Evolutionary conservation across 2,797 vertebrate genomes (phyloP), one percentile per base, ranked within the genome.

Genomic region (Pteronotus mesoamericanus): DNA sequence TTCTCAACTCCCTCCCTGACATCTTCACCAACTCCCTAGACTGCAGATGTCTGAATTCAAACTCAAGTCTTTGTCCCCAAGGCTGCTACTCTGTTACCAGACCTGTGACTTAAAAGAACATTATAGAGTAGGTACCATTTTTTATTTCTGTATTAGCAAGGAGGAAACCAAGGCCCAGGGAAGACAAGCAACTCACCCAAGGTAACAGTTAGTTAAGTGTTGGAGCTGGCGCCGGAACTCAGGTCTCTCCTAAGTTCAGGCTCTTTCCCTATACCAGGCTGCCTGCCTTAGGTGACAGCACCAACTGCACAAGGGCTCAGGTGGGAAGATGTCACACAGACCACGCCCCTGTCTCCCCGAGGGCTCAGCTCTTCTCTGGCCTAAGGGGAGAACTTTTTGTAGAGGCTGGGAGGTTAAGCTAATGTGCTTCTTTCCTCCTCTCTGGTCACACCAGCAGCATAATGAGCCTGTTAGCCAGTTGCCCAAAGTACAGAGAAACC

Each of bases 401-500:
- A 96, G 96, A 97, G 96, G 97, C 92, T 96, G 97, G 94, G 97
- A 94, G 92, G 97, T 97, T 97, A 97, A 96, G 95, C 85, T 98
- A 97, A 98, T 97, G 96, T 98, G 96, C 89, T 96, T 97, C 94
- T 78, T 95, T 69, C 91, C 97, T 97, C 79, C 86, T 48, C 95
- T 86, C 72, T 89, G 74, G 96, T 97, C 98, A 98, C 90, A 94
- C 92, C 92, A 96, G 96, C 97, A 96, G 96, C 96, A 96, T 98
- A 98, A 98, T 98, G 96, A 98, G 98, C 91, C 44, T 9, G 97
- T 98, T 98, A 98, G 94, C 96, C 96, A 97, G 98, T 95, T 91
- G 57, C 96, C 39, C 59, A 78, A 94, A 97, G 94, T 86, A 68
- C 97, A 96, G 95, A 96, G 97, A 98, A 97, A 97, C 96, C 97